Conservation (phyloP, 2,888 invertebrate species). For the Diplolepis rosae region DNA sequence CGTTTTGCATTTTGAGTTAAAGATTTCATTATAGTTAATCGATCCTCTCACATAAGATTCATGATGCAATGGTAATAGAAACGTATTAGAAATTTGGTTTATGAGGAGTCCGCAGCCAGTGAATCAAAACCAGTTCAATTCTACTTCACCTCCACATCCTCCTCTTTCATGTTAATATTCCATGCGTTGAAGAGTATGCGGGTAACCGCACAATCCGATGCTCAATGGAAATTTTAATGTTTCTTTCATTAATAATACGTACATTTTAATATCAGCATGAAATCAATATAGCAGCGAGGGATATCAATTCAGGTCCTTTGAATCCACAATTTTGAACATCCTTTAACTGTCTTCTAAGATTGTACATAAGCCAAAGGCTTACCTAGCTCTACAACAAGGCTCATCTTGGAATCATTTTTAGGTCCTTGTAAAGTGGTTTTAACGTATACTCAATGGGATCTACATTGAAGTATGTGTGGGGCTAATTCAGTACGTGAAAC, state of each 20-base stretch:
- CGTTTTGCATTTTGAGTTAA: too few species aligned
- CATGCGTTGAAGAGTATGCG: constrained; percentile 41
- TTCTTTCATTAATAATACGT: neutral
- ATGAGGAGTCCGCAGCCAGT: constrained; percentile 52
- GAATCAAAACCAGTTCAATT: constrained; percentile 51
- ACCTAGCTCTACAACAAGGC: neutral
- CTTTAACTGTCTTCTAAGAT: too few species aligned
- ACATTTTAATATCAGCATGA: too few species aligned
- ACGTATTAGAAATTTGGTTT: constrained; percentile 53
- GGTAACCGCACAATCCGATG: constrained; percentile 9
- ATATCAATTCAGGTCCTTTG: neutral
- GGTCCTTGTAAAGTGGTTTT: constrained; percentile 34
- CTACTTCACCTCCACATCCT: constrained; percentile 34
- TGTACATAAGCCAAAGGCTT: too few species aligned
- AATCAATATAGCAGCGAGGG: neutral
- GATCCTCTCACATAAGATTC: constrained; percentile 46
- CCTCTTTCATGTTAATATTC: constrained; percentile 39
- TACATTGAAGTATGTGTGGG: constrained; percentile 33
- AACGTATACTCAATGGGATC: constrained; percentile 38
- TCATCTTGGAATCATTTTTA: constrained; percentile 39
- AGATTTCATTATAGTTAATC: constrained; percentile 43
- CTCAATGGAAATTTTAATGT: constrained; percentile 1
- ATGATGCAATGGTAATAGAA: constrained; percentile 39
- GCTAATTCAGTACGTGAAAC: constrained; percentile 50
- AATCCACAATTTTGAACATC: too few species aligned